Evolutionary conservation across 2,113 vertebrate species (phyloP).

Genomic region (Phycodurus eques): DNA sequence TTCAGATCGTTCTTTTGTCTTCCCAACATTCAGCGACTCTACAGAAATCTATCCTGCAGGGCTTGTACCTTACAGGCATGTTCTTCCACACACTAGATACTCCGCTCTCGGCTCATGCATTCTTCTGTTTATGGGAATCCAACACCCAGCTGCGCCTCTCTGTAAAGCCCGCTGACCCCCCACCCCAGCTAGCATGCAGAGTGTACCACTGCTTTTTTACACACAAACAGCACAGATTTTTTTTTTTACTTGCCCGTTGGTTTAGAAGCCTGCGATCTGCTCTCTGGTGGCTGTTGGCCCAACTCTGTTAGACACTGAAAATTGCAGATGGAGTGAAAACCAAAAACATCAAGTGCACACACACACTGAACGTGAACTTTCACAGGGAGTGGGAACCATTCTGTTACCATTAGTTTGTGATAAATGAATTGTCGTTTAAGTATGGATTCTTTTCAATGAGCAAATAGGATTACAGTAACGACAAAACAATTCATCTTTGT

Average conservation of each 20-base stretch:
- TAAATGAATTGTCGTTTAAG: neutral
- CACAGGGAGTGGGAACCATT: neutral
- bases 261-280: conserved; percentile 39
- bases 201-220: conserved; percentile 45
- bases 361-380: neutral
- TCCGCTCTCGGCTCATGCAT: conserved; percentile 31
- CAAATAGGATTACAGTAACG: neutral
- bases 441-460: neutral
- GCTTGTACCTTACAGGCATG: conserved; percentile 35
- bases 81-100: conserved; percentile 38
- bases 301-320: conserved; percentile 29
- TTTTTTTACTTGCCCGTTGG: conserved; percentile 15
- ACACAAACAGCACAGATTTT: conserved; percentile 33
- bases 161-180: conserved; percentile 42
- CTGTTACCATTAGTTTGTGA: neutral
- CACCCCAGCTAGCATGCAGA: conserved; percentile 33
- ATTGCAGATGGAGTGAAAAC: conserved; percentile 15
- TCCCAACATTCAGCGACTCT: conserved; percentile 33
- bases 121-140: conserved; percentile 39
- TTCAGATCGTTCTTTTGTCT: conserved; percentile 29
- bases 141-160: conserved; percentile 46
- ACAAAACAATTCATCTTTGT: neutral
- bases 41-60: conserved; percentile 47
- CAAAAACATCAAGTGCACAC: neutral
- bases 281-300: conserved; percentile 33